These are phyloP conservation scores for Neocrepidodera transversa DNA, from an alignment of 2,888 invertebrate species.

Conservation along the genomic window DNA sequence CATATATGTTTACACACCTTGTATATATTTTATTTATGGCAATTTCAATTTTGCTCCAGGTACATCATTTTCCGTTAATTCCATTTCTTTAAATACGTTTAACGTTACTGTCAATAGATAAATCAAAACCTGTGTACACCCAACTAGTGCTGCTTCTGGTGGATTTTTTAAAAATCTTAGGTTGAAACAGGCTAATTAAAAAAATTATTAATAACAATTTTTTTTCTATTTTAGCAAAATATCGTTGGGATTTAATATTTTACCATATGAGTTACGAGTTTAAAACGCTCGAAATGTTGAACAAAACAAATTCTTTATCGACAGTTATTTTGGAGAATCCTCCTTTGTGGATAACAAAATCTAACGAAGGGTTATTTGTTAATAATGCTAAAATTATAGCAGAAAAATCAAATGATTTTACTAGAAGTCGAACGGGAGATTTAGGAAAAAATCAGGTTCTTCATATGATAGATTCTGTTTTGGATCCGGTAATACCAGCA, in stretches of 20 bases:
- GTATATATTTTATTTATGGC: no score
- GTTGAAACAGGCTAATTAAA: no score
- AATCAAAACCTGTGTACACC: no score
- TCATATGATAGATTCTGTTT: constrained; percentile 84
- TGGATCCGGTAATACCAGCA: constrained; percentile 74
- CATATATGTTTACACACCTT: no score
- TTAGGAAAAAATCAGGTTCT: constrained; percentile 63
- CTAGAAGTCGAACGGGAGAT: constrained; percentile 42
- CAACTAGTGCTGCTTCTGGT: no score
- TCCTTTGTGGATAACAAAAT: constrained; percentile 80
- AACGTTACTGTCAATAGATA: no score
- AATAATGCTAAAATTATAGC: constrained; percentile 84
- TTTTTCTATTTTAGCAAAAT: neutral
- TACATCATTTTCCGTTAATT: no score
- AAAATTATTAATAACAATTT: no score
- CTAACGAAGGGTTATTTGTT: constrained; percentile 75
- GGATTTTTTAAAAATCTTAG: no score
- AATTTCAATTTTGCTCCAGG: no score
- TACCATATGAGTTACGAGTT: constrained; percentile 63
- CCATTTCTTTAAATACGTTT: no score
- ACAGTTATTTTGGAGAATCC: constrained; percentile 84
- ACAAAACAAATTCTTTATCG: constrained; percentile 39
- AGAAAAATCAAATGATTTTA: constrained; percentile 57
- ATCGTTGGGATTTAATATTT: constrained; percentile 66
- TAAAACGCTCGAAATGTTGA: constrained; percentile 68